Base-by-base conservation (phyloP, 2,797 vertebrate genomes). In the Diceros bicornis region DNA sequence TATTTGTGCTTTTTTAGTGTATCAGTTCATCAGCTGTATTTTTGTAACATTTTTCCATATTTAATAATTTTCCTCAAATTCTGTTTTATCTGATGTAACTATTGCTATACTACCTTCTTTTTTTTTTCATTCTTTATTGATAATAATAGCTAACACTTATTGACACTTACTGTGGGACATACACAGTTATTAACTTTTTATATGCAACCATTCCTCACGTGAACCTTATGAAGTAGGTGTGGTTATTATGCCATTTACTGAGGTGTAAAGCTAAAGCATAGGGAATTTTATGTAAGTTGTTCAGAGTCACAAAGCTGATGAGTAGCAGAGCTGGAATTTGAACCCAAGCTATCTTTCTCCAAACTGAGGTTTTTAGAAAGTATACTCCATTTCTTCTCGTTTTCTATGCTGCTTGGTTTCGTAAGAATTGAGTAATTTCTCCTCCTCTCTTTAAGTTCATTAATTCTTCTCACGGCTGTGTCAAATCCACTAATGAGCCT, bases 61-160 rank as follows among this genome's bases (percentile, higher is more conserved):
- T 83, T 71, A 78, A 74, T 66, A 64, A 71, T 88, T 59, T 84
- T 77, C 55, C 23, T 62, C 27, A 55, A 91, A 75, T 90, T 81
- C 10, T 18, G 21, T 69, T 68, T 92, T 79, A 37, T 52, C 62
- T 71, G 18, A 55, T 6, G 27, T 75, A 59, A 71, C 4, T 79
- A 57, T 52, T 90, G n/a, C 23, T 68, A n/a, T 29, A 20, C 2
- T 41, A n/a, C 3, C 25, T 37, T 69, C 9, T 37, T 78, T 47
- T 71, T 61, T 17, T 82, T 87, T 66, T 77, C 11, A 59, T 62
- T 68, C 10, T 55, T 32, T 6, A 87, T 12, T 88, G 52, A n/a
- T 79, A 81, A 41, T 61, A 81, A 32, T 25, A 74, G 37, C 8
- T 59, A 81, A 82, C 2, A 74, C 13, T 72, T 92, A 78, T 11